These are phyloP conservation scores for Pachycephala philippinensis DNA, from an alignment of 2,113 vertebrate genomes.

Conservation along the genomic window DNA sequence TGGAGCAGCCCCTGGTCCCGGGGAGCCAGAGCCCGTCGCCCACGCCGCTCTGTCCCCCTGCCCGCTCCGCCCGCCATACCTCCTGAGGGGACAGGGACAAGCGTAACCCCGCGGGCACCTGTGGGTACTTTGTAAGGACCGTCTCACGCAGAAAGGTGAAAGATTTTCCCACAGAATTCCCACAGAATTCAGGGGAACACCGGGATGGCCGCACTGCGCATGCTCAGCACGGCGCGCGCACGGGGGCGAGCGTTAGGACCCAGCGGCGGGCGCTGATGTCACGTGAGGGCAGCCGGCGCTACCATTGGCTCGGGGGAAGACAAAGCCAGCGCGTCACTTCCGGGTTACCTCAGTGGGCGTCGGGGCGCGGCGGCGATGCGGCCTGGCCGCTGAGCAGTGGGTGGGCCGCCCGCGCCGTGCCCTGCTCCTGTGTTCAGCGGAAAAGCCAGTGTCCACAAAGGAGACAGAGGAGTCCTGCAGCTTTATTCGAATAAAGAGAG, in stretches of 20 bases:
- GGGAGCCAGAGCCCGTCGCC: neutral
- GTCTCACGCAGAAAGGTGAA: fast-evolving
- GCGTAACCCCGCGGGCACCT: fast-evolving
- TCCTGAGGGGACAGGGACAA: neutral
- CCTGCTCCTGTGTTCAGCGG: neutral
- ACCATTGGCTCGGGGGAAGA: neutral
- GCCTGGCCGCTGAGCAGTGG: fast-evolving
- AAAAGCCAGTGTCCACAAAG: neutral
- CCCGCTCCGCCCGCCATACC: no score
- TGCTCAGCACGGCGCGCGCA: neutral
- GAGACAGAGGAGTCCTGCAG: neutral
- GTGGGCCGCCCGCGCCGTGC: fast-evolving
- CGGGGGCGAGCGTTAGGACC: fast-evolving
- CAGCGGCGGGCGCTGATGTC: fast-evolving
- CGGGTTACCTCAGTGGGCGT: fast-evolving
- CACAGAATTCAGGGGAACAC: fast-evolving
- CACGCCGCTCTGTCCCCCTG: neutral
- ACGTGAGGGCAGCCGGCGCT: neutral
- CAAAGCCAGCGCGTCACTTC: fast-evolving
- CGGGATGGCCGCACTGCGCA: fast-evolving
- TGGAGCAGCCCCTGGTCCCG: neutral
- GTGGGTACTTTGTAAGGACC: fast-evolving
- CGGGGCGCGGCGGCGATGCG: fast-evolving
- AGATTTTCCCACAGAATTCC: fast-evolving
- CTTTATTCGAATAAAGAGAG: neutral